Evolutionary conservation across 2,888 invertebrate species (phyloP).

Genomic region (Aphidoletes aphidimyza): DNA sequence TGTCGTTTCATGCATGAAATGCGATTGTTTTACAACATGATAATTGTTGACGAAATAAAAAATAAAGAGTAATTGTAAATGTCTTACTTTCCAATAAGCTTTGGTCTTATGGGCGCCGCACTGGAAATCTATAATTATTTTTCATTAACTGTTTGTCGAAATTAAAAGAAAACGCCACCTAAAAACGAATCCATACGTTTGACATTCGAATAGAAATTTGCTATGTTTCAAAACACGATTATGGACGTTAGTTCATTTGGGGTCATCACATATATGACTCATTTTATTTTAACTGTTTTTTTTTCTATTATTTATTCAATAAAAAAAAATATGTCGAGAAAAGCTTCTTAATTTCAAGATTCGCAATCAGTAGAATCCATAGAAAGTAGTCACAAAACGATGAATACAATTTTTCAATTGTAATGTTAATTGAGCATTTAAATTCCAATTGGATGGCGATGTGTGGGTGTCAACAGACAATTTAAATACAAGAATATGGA

Average conservation of each 20-base stretch:
- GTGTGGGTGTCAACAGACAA: conserved; percentile 7
- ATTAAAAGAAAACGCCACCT: background rate
- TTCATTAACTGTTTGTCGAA: background rate
- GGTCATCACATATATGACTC: no score
- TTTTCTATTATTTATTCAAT: no score
- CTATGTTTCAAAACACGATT: no score
- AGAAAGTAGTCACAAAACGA: background rate
- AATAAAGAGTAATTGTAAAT: conserved; percentile 11
- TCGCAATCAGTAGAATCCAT: background rate
- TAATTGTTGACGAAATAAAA: conserved; percentile 25
- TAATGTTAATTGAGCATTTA: background rate
- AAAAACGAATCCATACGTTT: background rate
- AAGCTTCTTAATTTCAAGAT: no score
- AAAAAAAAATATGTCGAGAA: no score
- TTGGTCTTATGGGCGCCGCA: background rate
- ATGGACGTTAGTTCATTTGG: no score
- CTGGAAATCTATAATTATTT: background rate
- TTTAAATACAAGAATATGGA: background rate
- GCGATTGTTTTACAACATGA: conserved; percentile 36
- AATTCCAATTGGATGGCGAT: background rate
- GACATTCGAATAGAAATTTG: background rate
- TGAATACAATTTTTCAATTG: background rate
- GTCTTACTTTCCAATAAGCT: background rate
- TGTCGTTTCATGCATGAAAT: conserved; percentile 37
- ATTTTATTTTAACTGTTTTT: no score